phyloP scores from a whole-genome alignment of 2,888 invertebrate genomes.

The Glyphotaelius pellucidus region DNA sequence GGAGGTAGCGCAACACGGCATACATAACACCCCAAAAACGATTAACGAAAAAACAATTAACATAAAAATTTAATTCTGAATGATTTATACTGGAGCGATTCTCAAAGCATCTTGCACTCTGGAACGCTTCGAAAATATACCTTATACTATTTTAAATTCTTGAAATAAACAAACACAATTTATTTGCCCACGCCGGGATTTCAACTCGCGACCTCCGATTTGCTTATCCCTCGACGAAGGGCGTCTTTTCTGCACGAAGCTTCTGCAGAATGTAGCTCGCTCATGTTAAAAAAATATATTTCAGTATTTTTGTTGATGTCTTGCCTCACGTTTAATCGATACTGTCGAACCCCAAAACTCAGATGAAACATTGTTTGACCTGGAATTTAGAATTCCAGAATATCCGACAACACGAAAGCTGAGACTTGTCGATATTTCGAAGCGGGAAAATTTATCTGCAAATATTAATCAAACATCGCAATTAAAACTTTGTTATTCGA shows the following conservation, averaged over 20 bases:
- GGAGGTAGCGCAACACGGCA: too few relatives aligned
- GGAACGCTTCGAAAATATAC: too few relatives aligned
- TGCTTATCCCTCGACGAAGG: too few relatives aligned
- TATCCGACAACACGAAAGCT: background rate
- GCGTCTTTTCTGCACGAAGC: background rate
- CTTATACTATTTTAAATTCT: too few relatives aligned
- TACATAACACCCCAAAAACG: too few relatives aligned
- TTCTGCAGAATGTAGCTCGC: background rate
- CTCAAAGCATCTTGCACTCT: too few relatives aligned
- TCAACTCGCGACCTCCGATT: too few relatives aligned
- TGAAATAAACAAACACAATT: too few relatives aligned
- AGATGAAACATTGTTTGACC: background rate
- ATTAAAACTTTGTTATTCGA: slow-evolving; percentile 47
- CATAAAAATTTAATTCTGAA: too few relatives aligned
- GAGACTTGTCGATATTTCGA: slow-evolving; percentile 33
- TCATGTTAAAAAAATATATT: background rate
- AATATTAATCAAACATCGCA: slow-evolving; percentile 47
- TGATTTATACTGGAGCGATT: too few relatives aligned
- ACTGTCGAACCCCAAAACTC: background rate
- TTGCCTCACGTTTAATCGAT: background rate
- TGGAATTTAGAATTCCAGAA: background rate
- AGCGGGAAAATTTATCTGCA: slow-evolving; percentile 39
- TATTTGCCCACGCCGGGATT: too few relatives aligned
- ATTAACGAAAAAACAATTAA: too few relatives aligned
- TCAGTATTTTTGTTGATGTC: background rate